Evolutionary conservation across 2,113 vertebrate species (phyloP).

Genomic region (Dasyprocta punctata): DNA sequence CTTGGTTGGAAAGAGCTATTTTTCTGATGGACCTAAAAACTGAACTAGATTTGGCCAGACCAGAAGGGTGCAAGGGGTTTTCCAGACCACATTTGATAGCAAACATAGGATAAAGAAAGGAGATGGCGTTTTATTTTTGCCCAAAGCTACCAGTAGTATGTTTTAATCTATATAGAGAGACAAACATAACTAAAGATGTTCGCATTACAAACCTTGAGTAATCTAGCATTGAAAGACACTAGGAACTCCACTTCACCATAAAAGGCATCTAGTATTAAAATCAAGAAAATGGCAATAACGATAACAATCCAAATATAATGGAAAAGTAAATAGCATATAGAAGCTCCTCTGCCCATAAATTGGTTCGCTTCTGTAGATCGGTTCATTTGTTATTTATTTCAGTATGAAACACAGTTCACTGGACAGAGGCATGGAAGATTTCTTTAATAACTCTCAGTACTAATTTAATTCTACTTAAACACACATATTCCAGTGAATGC

Average conservation of each 20-base stretch:
- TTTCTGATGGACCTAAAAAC: not conserved
- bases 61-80: not conserved
- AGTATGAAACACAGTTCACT: conserved; percentile 86
- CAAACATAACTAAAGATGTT: not conserved
- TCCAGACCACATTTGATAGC: not conserved
- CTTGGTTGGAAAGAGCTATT: not conserved
- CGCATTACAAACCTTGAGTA: not conserved
- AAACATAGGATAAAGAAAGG: not conserved
- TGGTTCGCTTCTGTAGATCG: conserved; percentile 68
- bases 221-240: conserved; percentile 46
- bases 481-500: conserved; percentile 89
- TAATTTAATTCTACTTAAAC: conserved; percentile 94
- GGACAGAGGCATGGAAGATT: conserved; percentile 88
- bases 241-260: conserved; percentile 36
- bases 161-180: conserved; percentile 1
- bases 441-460: conserved; percentile 91
- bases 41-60: not conserved
- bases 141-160: not conserved
- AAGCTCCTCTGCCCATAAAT: conserved; percentile 30
- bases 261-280: conserved; percentile 11
- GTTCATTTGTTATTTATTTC: conserved; percentile 89
- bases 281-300: conserved; percentile 61
- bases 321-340: conserved; percentile 75
- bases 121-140: not conserved
- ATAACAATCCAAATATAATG: conserved; percentile 68